These are phyloP conservation scores for Acleris cristana DNA, from an alignment of 2,888 invertebrate species.

Conservation along the genomic window DNA sequence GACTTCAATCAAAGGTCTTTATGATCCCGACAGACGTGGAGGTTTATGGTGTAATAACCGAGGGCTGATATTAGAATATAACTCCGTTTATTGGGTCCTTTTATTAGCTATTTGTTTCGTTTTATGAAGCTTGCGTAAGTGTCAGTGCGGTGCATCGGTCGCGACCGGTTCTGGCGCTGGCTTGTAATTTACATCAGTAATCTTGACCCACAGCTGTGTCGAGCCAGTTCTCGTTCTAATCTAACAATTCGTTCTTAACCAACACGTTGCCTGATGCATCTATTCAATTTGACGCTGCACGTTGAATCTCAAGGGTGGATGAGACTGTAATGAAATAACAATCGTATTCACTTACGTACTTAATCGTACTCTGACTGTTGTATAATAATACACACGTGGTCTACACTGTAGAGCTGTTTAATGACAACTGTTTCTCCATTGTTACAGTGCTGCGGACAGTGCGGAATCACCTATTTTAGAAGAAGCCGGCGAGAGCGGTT, in stretches of 20 bases:
- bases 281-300: slow-evolving; percentile 57
- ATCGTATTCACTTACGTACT: not conserved
- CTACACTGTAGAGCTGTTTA: not conserved
- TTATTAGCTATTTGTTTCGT: slow-evolving; percentile 43
- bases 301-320: slow-evolving; percentile 53
- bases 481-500: slow-evolving; percentile 89
- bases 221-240: slow-evolving; percentile 53
- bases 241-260: slow-evolving; percentile 6
- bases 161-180: slow-evolving; percentile 65
- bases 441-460: slow-evolving; percentile 82
- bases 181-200: slow-evolving; percentile 72
- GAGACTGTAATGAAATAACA: not conserved
- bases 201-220: slow-evolving; percentile 78
- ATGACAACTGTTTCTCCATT: slow-evolving; percentile 41
- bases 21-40: slow-evolving; percentile 30
- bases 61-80: slow-evolving; percentile 31
- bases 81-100: slow-evolving; percentile 27
- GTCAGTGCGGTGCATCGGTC: slow-evolving; percentile 59
- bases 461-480: slow-evolving; percentile 90
- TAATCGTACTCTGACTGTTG: not conserved
- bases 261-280: slow-evolving; percentile 48
- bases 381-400: not conserved
- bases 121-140: slow-evolving; percentile 53
- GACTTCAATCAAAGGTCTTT: slow-evolving; percentile 31
- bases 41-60: slow-evolving; percentile 49